Base-by-base conservation (phyloP, 30 jellyfish, hydroid and myxozoan genomes). In the Pelagia noctiluca region DNA sequence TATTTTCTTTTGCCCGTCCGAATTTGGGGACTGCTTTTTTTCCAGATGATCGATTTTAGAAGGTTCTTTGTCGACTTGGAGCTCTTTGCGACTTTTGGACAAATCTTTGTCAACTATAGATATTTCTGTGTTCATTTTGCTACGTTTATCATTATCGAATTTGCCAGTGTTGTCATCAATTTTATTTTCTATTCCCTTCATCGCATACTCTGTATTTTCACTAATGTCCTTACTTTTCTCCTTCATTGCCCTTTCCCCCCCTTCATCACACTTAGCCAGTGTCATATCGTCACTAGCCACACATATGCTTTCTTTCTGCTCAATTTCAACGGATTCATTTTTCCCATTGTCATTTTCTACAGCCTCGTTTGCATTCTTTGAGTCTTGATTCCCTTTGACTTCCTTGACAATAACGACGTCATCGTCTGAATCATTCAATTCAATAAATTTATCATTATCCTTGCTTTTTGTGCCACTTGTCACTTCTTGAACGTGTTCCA, bases 401-500 rank as follows among this genome's bases (percentile, higher is more conserved):
- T 52, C 93, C 36, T 54, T 83, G 11, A 69, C 93, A 7, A 69
- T 71, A 23, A 53, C 31, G 2, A 69, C 50, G 25, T 83, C 93
- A 23, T 83, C 93, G 25, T 83, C 93, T 16, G 93, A 69, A 52
- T 83, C 93, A 0, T 33, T 25, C 16, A 28, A 10, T 28, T 30
- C 48, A 25, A 28, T 28, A 2, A 33, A n/a, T 63, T 63, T 33
- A 63, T 63, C 76, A 25, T 42, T 63, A 23, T 54, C 57, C 36
- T 83, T 71, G 34, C 91, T 70, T 0, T 71, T 76, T 1, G 52
- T 78, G 25, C 36, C 71, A 50, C 76, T 66, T 69, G 84, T 46
- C 0, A 84, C 90, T 50, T 80, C 63, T 35, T 65, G 67, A 8
- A 80, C 79, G 48, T 80, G 90, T 49, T 80, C 77, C 54, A 80